These are phyloP conservation scores for Cyphomyrus plagiostoma DNA, from an alignment of 2,113 vertebrate genomes.

Conservation along the genomic window DNA sequence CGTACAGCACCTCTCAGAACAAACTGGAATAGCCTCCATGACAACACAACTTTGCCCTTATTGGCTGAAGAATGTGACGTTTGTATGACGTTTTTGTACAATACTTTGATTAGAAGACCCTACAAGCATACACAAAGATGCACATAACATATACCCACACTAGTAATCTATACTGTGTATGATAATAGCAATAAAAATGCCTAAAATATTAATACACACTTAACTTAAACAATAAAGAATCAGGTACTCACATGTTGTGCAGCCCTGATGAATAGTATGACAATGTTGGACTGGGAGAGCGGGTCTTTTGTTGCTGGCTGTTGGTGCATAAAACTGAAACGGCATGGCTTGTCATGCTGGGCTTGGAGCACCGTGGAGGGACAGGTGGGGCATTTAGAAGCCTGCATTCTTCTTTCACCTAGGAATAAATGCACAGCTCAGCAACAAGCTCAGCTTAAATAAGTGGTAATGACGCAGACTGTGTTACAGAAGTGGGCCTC, in stretches of 20 bases:
- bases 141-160: no score
- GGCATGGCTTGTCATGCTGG: constrained; percentile 68
- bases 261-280: constrained; percentile 97
- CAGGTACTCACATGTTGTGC: constrained; percentile 83
- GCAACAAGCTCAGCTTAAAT: background rate
- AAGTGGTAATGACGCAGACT: background rate
- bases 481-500: background rate
- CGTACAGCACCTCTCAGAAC: no score
- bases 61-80: no score
- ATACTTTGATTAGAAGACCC: background rate
- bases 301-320: constrained; percentile 75
- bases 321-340: constrained; percentile 70
- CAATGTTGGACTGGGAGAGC: constrained; percentile 90
- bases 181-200: background rate
- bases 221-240: background rate
- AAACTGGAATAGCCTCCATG: no score
- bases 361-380: constrained; percentile 85
- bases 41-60: no score
- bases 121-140: background rate
- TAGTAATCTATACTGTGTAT: background rate
- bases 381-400: constrained; percentile 92
- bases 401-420: constrained; percentile 97
- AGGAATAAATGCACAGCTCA: constrained; percentile 27
- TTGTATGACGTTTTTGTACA: background rate
- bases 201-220: background rate